Base-by-base conservation (phyloP, 1,140 invertebrate genomes). In the Zaprionus ornatus region DNA sequence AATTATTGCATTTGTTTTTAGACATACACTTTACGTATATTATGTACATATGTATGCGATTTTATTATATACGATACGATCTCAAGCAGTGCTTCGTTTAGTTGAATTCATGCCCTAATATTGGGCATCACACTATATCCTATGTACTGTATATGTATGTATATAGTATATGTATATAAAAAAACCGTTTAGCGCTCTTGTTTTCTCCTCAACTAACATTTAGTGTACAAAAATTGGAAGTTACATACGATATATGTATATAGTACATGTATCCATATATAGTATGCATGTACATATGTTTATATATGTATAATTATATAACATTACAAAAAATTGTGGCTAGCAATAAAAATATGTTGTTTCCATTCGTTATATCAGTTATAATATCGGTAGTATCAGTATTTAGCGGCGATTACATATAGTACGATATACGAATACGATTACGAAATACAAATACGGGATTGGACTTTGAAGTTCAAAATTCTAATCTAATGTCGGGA, bases 211-310 rank as follows among this genome's bases (percentile, higher is more conserved):
- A 79, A 81, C 84, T 88, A 88, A 84, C 80, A 88, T 82, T 88
- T 81, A 76, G 84, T 88, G 77, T 90, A 88, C 78, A 88, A 87
- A 87, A 88, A 74, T 87, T 84, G 82, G 79, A 86, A 86, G 82
- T 73, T 86, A 80, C 70, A 84, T 80, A 62, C 59, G 64, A 85
- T 64, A 80, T 83, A 61, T 66, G 63, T 54, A 62, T 64, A 64
- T 63, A 25, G 25, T 25, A 67, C 37, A 50, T 74, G 45, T 62
- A 56, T 56, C 45, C 21, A 68, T 69, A 25, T 59, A 60, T 64
- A 25, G 40, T 45, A 45, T 45, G 40, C 40, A 45, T 45, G 21
- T 66, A 55, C 37, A 56, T 74, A 45, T 50, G 37, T 27, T n/a
- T 69, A 35, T 59, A 54, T 76, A 45, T 56, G 37, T 60, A 52